These are phyloP conservation scores for Campoletis raptor DNA, from an alignment of 2,888 invertebrate genomes.

Conservation along the genomic window DNA sequence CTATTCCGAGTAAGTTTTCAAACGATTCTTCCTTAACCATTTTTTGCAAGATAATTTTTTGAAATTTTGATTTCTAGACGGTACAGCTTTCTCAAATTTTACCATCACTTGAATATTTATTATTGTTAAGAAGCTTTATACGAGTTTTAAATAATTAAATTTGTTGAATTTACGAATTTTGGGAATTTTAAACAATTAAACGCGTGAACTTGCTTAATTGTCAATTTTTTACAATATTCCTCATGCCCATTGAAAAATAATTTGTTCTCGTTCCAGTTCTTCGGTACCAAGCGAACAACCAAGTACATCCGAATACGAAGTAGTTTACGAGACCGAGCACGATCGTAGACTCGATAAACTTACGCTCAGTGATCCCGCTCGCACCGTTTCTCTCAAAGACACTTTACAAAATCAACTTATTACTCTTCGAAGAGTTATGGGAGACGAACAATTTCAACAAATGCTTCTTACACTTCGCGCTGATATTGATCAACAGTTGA, in stretches of 20 bases:
- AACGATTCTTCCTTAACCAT: not conserved
- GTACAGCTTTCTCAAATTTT: too few species aligned
- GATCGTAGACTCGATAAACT: slow-evolving; percentile 90
- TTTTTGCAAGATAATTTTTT: too few species aligned
- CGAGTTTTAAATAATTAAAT: too few species aligned
- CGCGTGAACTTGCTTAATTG: too few species aligned
- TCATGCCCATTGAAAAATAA: not conserved
- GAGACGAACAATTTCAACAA: slow-evolving; percentile 91
- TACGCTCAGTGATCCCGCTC: slow-evolving; percentile 91
- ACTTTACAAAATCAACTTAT: slow-evolving; percentile 90
- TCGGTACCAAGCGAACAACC: slow-evolving; percentile 84
- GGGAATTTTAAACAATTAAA: too few species aligned
- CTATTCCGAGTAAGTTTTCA: slow-evolving; percentile 87
- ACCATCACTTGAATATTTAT: too few species aligned
- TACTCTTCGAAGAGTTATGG: slow-evolving; percentile 90
- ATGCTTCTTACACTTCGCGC: slow-evolving; percentile 90
- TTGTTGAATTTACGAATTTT: too few species aligned
- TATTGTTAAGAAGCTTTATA: too few species aligned
- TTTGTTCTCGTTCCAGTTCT: slow-evolving; percentile 80
- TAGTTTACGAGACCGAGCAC: slow-evolving; percentile 90
- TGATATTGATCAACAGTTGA: slow-evolving; percentile 90
- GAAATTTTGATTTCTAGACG: too few species aligned
- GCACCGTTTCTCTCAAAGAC: slow-evolving; percentile 90
- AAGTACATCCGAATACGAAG: slow-evolving; percentile 85
- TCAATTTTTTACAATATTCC: not conserved